Percentiles rank a stretch among this genome's conserved stretches.
These are phyloP conservation scores for Flabesymbios commensalis DNA, from an alignment of 2,888 invertebrate species.

Conservation along the genomic window DNA sequence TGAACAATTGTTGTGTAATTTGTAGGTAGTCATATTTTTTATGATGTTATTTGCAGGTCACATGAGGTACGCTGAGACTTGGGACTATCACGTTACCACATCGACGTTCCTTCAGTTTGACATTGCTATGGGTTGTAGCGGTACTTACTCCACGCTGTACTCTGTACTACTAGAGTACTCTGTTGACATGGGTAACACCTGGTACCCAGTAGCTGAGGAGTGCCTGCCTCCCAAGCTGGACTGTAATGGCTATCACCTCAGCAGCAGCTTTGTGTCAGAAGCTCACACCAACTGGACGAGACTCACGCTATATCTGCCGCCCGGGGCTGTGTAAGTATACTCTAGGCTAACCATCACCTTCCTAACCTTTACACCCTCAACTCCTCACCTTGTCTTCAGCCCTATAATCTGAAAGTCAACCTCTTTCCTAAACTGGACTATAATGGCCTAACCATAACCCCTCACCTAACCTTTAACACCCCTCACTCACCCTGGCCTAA, in stretches of 20 bases:
- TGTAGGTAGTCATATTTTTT: too few relatives aligned
- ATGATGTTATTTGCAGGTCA: too few relatives aligned
- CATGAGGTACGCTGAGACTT: conserved; percentile 59
- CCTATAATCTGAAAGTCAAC: too few relatives aligned
- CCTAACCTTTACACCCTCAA: too few relatives aligned
- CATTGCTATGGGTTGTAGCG: conserved; percentile 60
- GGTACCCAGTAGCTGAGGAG: conserved; percentile 56
- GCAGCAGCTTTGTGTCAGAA: conserved; percentile 53
- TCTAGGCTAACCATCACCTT: too few relatives aligned
- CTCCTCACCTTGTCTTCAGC: too few relatives aligned
- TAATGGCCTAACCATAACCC: too few relatives aligned
- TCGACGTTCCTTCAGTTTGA: conserved; percentile 63
- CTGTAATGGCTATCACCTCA: conserved; percentile 57
- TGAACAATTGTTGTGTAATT: too few relatives aligned
- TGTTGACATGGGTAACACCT: conserved; percentile 58
- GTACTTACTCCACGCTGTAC: conserved; percentile 49
- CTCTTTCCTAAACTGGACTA: too few relatives aligned
- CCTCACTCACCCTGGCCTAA: too few relatives aligned
- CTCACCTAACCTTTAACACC: too few relatives aligned
- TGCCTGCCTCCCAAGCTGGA: conserved; percentile 60
- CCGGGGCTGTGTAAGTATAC: conserved; percentile 57
- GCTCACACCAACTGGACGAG: conserved; percentile 59
- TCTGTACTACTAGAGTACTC: conserved; percentile 60
- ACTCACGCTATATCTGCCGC: conserved; percentile 57
- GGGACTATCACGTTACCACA: conserved; percentile 60